These are phyloP conservation scores for Lasioglossum marginatum DNA, from an alignment of 2,888 invertebrate genomes.

Conservation along the genomic window DNA sequence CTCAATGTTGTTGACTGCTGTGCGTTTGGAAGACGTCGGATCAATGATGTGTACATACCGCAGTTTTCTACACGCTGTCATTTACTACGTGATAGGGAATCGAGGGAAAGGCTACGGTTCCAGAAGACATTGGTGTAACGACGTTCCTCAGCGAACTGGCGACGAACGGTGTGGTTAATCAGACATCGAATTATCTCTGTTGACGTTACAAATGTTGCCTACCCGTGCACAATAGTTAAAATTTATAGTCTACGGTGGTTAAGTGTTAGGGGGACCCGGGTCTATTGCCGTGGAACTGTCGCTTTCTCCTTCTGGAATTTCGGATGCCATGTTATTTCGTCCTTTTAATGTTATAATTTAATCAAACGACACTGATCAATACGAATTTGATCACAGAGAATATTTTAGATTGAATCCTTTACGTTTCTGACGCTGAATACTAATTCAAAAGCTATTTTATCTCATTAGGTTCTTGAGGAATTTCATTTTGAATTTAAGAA, in stretches of 20 bases:
- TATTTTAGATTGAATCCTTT: background rate
- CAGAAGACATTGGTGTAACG: constrained; percentile 1
- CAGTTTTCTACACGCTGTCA: constrained; percentile 52
- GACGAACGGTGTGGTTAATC: constrained; percentile 6
- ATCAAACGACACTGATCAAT: background rate
- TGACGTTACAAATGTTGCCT: background rate
- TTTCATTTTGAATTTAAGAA: background rate
- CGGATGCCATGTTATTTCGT: background rate
- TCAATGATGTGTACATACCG: constrained; percentile 51
- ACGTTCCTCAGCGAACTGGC: constrained; percentile 17
- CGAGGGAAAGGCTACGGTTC: background rate
- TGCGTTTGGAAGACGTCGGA: constrained; percentile 66
- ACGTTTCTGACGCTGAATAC: background rate
- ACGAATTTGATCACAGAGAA: background rate
- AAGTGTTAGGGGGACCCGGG: background rate
- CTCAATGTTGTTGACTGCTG: constrained; percentile 64
- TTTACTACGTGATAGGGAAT: constrained; percentile 24
- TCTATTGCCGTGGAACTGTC: background rate
- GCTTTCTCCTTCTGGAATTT: background rate
- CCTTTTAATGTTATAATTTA: background rate
- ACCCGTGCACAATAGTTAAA: background rate
- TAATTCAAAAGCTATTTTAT: background rate
- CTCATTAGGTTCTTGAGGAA: background rate
- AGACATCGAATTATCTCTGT: constrained; percentile 11
- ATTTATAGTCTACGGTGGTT: constrained; percentile 1